Percentiles rank a stretch among this genome's conserved stretches.
These are phyloP conservation scores for Cyanoderma ruficeps DNA, from an alignment of 2,113 vertebrate genomes.

Conservation along the genomic window DNA sequence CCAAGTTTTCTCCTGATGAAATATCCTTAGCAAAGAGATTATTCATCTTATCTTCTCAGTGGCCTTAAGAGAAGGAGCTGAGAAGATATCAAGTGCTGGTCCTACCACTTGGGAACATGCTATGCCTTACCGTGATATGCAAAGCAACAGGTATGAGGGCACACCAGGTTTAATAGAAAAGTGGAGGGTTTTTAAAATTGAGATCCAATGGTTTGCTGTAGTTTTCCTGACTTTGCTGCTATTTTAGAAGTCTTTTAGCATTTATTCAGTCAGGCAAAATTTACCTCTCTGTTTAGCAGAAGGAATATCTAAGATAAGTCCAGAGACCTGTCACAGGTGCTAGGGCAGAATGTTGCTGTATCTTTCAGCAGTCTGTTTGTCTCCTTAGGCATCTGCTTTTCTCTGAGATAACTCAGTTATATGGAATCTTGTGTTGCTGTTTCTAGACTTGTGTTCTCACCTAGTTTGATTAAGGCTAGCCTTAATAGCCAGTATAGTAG, in stretches of 20 bases:
- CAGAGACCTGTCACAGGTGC: not conserved
- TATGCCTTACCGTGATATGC: not conserved
- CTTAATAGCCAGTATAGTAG: not conserved
- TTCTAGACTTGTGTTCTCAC: not conserved
- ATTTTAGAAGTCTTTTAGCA: not conserved
- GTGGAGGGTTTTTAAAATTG: accelerated
- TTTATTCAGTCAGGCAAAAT: not conserved
- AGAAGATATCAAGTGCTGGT: not conserved
- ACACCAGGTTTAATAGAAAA: not conserved
- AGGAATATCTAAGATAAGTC: not conserved
- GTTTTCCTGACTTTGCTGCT: not conserved
- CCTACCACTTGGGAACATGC: not conserved
- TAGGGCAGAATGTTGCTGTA: not conserved
- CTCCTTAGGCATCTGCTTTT: not conserved
- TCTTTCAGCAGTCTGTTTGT: not conserved
- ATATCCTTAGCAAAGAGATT: not conserved
- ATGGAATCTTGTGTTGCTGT: not conserved
- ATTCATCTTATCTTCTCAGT: not conserved
- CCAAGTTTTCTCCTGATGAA: not conserved
- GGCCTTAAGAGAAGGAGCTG: not conserved
- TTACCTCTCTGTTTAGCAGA: not conserved
- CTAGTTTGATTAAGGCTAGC: not conserved
- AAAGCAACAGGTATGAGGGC: not conserved
- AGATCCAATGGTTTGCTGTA: not conserved
- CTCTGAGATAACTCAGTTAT: not conserved